Base-by-base conservation (phyloP, 2,797 vertebrate genomes). In the Rhynchotus rufescens region DNA sequence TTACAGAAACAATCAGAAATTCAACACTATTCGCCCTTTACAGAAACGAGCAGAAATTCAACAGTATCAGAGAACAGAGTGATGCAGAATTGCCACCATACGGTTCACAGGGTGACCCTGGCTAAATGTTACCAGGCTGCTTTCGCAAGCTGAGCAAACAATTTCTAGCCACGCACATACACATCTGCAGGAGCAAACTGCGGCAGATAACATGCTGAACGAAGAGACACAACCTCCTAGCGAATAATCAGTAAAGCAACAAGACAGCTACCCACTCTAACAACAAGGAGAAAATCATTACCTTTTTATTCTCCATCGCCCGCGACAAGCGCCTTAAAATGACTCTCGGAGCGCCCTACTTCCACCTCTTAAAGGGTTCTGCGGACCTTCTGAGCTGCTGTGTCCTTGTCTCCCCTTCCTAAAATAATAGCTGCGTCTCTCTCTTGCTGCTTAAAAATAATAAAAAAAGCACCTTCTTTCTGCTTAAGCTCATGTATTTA, bases 281-380 rank as follows among this genome's bases (percentile, higher is more conserved):
- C 9, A 25, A 34, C n/a, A 22, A 12, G 32, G 12, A 12, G 16
- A 19, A 40, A 40, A n/a, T 25, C 9, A 23, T 47, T 77, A 93
- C 92, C 92, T 91, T 85, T 44, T 86, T 83, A 36, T 32, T 12
- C 47, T 91, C 92, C 92, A 93, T 93, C 22, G 21, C 8, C 66
- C 7, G 6, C 30, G 38, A 6, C 32, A 17, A n/a, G 3, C 25
- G 23, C n/a, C 38, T 36, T 32, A 19, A 47, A 40, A 34, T 14
- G 54, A 19, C 38, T 20, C 54, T 20, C n/a, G 54, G 20, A 34
- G 25, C 32, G 34, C 15, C 30, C 30, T 11, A 17, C 54, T 57
- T 13, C 23, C 54, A 40, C 78, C 25, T 22, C 13, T 7, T 34
- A 68, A 30, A 13, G 30, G 28, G 10, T 44, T 28, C 57, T 15